phyloP scores from a whole-genome alignment of 2,113 vertebrate species.

The Suncus etruscus region DNA sequence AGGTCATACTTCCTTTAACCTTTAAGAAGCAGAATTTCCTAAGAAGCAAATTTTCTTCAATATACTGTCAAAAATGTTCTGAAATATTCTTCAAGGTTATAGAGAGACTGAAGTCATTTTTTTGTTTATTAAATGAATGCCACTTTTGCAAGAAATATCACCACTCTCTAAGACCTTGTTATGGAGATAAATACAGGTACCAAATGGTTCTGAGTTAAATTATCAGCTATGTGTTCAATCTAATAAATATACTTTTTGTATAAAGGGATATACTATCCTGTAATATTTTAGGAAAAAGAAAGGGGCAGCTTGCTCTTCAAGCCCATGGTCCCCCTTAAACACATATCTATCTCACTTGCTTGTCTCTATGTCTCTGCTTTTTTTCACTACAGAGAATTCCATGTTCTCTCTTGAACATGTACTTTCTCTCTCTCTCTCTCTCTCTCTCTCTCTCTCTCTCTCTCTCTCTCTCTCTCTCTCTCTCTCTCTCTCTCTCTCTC shows the following conservation, averaged over 20 bases:
- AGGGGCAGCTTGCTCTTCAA: background rate
- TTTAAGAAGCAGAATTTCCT: background rate
- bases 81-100: background rate
- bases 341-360: too few species aligned
- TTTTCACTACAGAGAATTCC: too few species aligned
- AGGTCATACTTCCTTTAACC: background rate
- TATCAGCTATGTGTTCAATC: too few species aligned
- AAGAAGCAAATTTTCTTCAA: background rate
- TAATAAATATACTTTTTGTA: background rate
- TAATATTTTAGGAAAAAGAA: background rate
- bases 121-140: slow-evolving; percentile 22
- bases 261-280: background rate
- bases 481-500: too few species aligned
- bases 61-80: background rate
- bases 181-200: background rate
- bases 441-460: too few species aligned
- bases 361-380: too few species aligned
- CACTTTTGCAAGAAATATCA: background rate
- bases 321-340: too few species aligned
- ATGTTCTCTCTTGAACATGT: too few species aligned
- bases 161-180: background rate
- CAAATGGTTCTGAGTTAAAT: background rate
- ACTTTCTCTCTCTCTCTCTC: too few species aligned
- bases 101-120: background rate
- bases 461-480: too few species aligned